Evolutionary conservation across 2,888 invertebrate species (phyloP).

Genomic region (Apodemia mormo): DNA sequence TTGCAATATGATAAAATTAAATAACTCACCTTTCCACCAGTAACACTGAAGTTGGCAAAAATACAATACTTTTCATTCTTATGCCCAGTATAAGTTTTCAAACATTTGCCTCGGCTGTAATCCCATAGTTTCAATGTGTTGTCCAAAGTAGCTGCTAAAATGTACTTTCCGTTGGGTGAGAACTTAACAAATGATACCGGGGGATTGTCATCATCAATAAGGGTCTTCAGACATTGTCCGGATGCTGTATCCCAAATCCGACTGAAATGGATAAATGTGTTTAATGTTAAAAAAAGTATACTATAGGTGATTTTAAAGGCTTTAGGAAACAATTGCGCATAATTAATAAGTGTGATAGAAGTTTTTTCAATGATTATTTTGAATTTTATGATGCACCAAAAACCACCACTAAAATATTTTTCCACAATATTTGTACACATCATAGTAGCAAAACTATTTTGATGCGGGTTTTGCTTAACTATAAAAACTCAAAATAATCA

Average conservation of each 20-base stretch:
- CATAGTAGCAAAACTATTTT: too few relatives aligned
- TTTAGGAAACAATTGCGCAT: too few relatives aligned
- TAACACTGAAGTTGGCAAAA: slow-evolving; percentile 99
- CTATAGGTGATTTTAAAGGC: too few relatives aligned
- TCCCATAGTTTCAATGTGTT: slow-evolving; percentile 99
- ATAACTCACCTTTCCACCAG: slow-evolving; percentile 94
- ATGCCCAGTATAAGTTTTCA: slow-evolving; percentile 99
- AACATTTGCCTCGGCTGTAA: slow-evolving; percentile 98
- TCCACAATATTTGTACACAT: too few relatives aligned
- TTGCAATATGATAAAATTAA: neutral
- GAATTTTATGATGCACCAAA: too few relatives aligned
- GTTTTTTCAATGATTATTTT: too few relatives aligned
- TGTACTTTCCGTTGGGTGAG: slow-evolving; percentile 99
- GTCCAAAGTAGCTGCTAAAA: slow-evolving; percentile 98
- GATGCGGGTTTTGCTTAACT: too few relatives aligned
- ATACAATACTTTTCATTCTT: slow-evolving; percentile 99
- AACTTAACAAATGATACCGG: slow-evolving; percentile 99
- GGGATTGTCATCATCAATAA: slow-evolving; percentile 99
- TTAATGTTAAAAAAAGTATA: too few relatives aligned
- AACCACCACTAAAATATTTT: too few relatives aligned
- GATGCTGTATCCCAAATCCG: slow-evolving; percentile 99
- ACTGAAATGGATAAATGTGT: slow-evolving; percentile 74
- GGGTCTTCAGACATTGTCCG: slow-evolving; percentile 98
- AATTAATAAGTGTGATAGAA: too few relatives aligned
- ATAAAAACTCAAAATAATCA: too few relatives aligned